Conservation (phyloP, 2,113 vertebrate species). For the zebrafish (Danio rerio) region GRCz12tu NC_133189.1:44679001-44679500, state of each 20-base stretch:
- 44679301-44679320: background rate
- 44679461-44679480: conserved; percentile 15
- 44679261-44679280: background rate
- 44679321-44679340: background rate
- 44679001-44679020: background rate
- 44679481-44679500: background rate
- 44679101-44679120: too few species aligned
- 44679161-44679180: background rate
- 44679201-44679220: background rate
- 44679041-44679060: background rate
- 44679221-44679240: background rate
- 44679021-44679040: too few species aligned
- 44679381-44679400: background rate
- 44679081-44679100: background rate
- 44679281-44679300: background rate
- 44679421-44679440: background rate
- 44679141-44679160: background rate
- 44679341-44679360: background rate
- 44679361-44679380: background rate
- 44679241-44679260: too few species aligned
- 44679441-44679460: background rate
- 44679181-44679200: background rate
- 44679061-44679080: background rate
- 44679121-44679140: background rate
- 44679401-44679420: background rate